Evolutionary conservation across 2,797 vertebrate species (phyloP).

Genomic region (Gobionotothen gibberifrons): DNA sequence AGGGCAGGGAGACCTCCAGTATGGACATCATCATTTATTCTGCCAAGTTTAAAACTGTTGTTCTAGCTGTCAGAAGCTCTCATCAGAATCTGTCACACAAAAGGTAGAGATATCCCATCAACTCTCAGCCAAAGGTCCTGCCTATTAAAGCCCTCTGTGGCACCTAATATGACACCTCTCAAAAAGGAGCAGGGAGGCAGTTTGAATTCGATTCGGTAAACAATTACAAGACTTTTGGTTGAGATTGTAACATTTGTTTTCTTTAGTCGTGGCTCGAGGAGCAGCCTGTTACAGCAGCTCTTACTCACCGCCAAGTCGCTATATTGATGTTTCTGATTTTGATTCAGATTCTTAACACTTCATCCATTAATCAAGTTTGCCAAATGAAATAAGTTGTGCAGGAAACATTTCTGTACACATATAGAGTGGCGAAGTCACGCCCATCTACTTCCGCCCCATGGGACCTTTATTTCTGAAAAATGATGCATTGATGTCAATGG

Average conservation of each 20-base stretch:
- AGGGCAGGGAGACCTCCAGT: conserved; percentile 34
- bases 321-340: no score
- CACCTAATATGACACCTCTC: conserved; percentile 46
- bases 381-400: not conserved
- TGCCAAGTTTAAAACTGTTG: conserved; percentile 36
- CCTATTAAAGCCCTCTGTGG: conserved; percentile 36
- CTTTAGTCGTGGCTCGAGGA: no score
- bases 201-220: conserved; percentile 27
- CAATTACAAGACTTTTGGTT: conserved; percentile 22
- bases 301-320: no score
- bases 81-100: conserved; percentile 45
- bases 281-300: no score
- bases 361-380: not conserved
- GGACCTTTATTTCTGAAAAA: no score
- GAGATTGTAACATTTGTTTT: not conserved
- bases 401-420: not conserved
- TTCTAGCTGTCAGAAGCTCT: conserved; percentile 42
- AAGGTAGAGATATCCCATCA: conserved; percentile 43
- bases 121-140: conserved; percentile 36
- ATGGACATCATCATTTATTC: conserved; percentile 48
- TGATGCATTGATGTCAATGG: no score
- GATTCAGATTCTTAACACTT: no score
- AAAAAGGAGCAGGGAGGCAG: conserved; percentile 27
- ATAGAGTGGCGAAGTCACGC: no score
- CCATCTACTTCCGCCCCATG: no score